Base-by-base conservation (phyloP, 2,113 vertebrate species). In the Lagopus leucura region DNA sequence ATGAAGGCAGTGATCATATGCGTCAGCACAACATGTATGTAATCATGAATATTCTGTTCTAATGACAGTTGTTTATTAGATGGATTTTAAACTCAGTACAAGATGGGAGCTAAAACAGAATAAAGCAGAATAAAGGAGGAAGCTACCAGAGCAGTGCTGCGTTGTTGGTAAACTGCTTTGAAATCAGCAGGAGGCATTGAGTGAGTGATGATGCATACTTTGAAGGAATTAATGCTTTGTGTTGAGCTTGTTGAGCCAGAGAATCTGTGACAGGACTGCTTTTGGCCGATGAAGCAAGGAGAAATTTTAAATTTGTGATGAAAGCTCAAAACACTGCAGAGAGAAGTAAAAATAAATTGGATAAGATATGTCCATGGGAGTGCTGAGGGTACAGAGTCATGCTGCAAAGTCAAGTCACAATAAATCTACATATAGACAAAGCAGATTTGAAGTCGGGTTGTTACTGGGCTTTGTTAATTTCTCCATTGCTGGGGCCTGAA, bases 201-300 rank as follows among this genome's bases (percentile, higher is more conserved):
- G 47, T 38, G 38, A 83, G 42, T 2, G 18, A 19, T 52, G 0
- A 3, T 75, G 70, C 18, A 0, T 3, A 0, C 80, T 50, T 75
- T 8, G 6, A 4, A 78, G 66, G 50, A 8, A 17, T 48, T 48
- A 5, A 36, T 66, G 10, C 20, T 48, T 2, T 17, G 28, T 15
- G 22, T 55, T 48, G 36, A 20, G 40, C 48, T 76, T 45, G 36
- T 42, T 89, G 30, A 6, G 27, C 14, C 65, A 3, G 21, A 57
- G 32, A n/a, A 24, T 19, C n/a, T 36, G 67, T 14, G 34, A 15
- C 40, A 45, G 38, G 60, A 12, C 40, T 22, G 60, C 10, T 91
- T 40, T 48, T 58, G 54, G 27, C 45, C 65, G 65, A 55, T 92
- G 71, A 36, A 82, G 64, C 32, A 36, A 24, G 74, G 10, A 74